phyloP scores from a whole-genome alignment of 2,888 invertebrate genomes.

The Lasioglossum lativentre region DNA sequence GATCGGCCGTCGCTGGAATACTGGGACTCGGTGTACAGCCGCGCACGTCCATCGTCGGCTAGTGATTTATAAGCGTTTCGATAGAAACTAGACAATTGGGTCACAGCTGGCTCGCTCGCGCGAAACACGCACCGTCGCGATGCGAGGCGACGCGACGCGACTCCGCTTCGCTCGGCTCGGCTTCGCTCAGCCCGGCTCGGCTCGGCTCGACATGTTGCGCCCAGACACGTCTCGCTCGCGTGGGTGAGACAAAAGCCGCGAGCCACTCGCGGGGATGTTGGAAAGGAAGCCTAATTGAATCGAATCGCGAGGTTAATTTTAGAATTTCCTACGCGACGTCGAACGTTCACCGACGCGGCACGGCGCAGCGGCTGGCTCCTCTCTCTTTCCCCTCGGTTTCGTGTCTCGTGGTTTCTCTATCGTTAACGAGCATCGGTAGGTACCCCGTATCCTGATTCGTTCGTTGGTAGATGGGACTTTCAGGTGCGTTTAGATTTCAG shows the following conservation, averaged over 20 bases:
- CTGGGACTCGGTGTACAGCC: neutral
- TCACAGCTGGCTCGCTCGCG: constrained; percentile 56
- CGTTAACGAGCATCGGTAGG: constrained; percentile 4
- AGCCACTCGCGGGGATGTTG: constrained; percentile 35
- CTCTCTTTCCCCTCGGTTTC: constrained; percentile 1
- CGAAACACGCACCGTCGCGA: constrained; percentile 28
- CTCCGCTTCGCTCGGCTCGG: neutral
- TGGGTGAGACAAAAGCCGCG: constrained; percentile 60
- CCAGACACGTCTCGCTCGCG: constrained; percentile 43
- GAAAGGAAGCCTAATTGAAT: constrained; percentile 55
- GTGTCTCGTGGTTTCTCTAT: neutral
- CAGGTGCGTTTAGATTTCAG: neutral
- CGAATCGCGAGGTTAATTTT: constrained; percentile 56
- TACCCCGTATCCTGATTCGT: neutral
- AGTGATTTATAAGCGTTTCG: constrained; percentile 53
- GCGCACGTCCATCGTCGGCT: constrained; percentile 27
- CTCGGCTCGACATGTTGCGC: constrained; percentile 7
- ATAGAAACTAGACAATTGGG: constrained; percentile 66
- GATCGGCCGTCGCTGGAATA: constrained; percentile 4
- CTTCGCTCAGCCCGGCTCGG: no score
- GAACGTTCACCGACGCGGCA: constrained; percentile 2
- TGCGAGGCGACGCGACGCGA: neutral
- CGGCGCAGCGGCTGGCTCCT: neutral
- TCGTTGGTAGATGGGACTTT: neutral
- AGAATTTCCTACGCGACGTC: constrained; percentile 47